These are phyloP conservation scores for Propithecus coquereli DNA, from an alignment of 2,113 vertebrate species.

Conservation along the genomic window DNA sequence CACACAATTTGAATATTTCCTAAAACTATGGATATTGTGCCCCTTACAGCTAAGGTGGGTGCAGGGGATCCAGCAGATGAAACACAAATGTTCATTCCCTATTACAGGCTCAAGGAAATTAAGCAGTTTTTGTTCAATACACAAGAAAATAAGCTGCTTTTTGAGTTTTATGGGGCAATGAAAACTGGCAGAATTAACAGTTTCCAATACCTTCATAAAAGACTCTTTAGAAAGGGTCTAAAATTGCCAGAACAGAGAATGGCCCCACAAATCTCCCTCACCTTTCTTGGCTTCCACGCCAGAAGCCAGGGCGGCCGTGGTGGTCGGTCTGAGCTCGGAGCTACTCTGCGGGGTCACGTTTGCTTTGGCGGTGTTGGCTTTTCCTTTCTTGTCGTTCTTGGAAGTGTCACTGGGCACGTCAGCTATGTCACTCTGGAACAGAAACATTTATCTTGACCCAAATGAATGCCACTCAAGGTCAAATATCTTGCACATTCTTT, in stretches of 20 bases:
- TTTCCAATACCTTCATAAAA: background rate
- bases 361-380: conserved; percentile 91
- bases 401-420: conserved; percentile 96
- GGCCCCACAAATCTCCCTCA: conserved; percentile 50
- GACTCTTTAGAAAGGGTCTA: background rate
- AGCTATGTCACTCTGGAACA: conserved; percentile 94
- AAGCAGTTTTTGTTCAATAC: background rate
- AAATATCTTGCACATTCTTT: background rate
- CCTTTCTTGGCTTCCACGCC: conserved; percentile 90
- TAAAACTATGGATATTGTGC: background rate
- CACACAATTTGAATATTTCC: background rate
- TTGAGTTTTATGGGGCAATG: background rate
- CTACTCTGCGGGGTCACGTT: conserved; percentile 94
- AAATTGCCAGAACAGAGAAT: background rate
- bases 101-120: background rate
- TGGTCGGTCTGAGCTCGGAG: conserved; percentile 89
- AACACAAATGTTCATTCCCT: background rate
- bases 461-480: no score
- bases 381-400: conserved; percentile 97
- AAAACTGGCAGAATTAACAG: background rate
- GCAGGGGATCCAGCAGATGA: background rate
- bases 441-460: background rate
- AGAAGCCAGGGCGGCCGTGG: conserved; percentile 85
- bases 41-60: background rate
- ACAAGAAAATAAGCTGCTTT: background rate